Percentiles rank a stretch among this genome's conserved stretches.
Conservation (phyloP, 2,888 invertebrate genomes). For the Elysia crispata region DNA sequence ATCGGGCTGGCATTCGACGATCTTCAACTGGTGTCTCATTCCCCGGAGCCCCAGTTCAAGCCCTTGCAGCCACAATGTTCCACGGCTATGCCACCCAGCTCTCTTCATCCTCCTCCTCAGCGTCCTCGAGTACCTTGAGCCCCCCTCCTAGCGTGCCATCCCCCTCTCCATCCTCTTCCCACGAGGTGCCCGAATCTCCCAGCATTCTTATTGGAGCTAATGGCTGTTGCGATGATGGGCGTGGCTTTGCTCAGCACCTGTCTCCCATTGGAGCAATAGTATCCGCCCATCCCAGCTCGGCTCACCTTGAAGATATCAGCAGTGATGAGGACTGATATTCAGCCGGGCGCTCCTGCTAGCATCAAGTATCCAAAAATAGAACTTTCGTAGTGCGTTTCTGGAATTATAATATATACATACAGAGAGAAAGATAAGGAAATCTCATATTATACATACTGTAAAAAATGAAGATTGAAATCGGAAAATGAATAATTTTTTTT, state of each 20-base stretch:
- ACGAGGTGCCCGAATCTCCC: conserved; percentile 32
- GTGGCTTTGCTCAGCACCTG: not conserved
- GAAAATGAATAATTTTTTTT: too few relatives aligned
- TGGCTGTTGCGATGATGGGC: conserved; percentile 18
- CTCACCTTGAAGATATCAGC: not conserved
- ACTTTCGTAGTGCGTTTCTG: too few relatives aligned
- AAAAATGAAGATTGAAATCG: too few relatives aligned
- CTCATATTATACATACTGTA: too few relatives aligned
- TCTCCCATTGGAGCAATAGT: conserved; percentile 3
- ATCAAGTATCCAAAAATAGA: not conserved
- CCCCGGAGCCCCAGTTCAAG: too few relatives aligned
- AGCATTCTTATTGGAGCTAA: conserved; percentile 13
- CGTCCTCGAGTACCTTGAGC: conserved; percentile 15
- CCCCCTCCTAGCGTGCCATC: conserved; percentile 44
- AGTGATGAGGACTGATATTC: conserved; percentile 5
- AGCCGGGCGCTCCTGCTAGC: not conserved
- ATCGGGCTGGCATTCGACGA: too few relatives aligned
- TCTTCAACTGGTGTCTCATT: too few relatives aligned
- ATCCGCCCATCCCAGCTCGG: conserved; percentile 6
- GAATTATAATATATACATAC: too few relatives aligned
- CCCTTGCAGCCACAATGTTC: too few relatives aligned
- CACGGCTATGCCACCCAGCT: conserved; percentile 1
- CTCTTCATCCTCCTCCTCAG: not conserved
- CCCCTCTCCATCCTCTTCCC: not conserved
- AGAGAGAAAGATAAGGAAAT: too few relatives aligned